Evolutionary conservation across 2,113 vertebrate genomes (phyloP), one percentile per base, ranked within the genome.

Genomic region (Bufo gargarizans): DNA sequence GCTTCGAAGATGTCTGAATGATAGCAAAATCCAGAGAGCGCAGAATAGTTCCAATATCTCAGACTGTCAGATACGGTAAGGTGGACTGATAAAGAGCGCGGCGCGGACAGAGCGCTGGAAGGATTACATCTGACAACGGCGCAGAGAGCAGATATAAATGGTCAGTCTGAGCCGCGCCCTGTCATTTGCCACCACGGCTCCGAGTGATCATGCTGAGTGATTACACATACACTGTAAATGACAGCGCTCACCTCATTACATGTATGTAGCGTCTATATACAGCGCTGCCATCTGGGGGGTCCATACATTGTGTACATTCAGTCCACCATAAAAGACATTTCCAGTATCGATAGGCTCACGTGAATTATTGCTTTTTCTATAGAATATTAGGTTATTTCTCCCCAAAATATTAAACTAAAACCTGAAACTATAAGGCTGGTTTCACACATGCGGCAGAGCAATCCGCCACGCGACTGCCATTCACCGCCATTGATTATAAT

Each of bases 1-100:
- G 65, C 86, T 71, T 74, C 83, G 80, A 82, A 33, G 69, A 88
- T 88, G 86, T 88, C 86, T 88, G 86, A 88, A 83, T 88, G 77
- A 77, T 77, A 65, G 87, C 84, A 67, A 84, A 88, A 84, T 77
- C 53, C 56, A 47, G 87, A 77, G 71, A 76, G 69, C 47, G 59
- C 53, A 49, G 49, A 81, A 88, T 65, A 88, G 71, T 77, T 84
- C 19, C 79, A 50, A 76, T 88, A 88, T 88, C 87, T 88, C 80
- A 77, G 71, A 45, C 87, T 88, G 87, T 88, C 87, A 88, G 87
- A 84, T 84, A 56, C 72, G 67, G 81, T 88, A 84, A 84, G 81
- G 56, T 56, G 45, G 81, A 84, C 87, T 88, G 87, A 88, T 88
- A 84, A 88, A 88, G 84, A 56, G 72, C 53, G 87, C 49, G 58